Base-by-base conservation (phyloP, 2,797 vertebrate species). In the Onychomys arenicola region DNA sequence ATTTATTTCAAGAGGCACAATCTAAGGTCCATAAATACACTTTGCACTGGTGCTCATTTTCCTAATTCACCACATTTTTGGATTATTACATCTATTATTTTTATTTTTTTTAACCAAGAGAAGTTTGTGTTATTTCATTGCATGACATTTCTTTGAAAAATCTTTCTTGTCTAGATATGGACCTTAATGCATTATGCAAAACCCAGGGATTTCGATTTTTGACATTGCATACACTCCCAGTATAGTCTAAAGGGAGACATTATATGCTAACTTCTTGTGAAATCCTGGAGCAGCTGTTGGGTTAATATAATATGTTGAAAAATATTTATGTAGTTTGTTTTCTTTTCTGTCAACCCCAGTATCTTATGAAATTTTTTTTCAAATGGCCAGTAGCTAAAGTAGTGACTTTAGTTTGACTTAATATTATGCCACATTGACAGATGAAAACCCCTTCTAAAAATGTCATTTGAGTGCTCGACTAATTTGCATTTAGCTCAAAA, bases 261-360 rank as follows among this genome's bases (percentile, higher is more conserved):
- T 98, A 98, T 98, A 98, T 98, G 99, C 98, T 99, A 98, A 99
- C 98, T 99, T 98, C 98, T 98, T 98, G 98, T 98, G 98, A 98
- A 98, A 99, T 98, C 98, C 98, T 98, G 98, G 97, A 98, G 98
- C 98, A 99, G 99, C 98, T 99, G 99, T 98, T 99, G 99, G 99
- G 98, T 99, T 99, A 99, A 99, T 99, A 99, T 98, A 99, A 99
- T 99, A 99, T 98, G 98, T 99, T 98, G 99, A 99, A 99, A 99
- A 99, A 99, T 99, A 99, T 99, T 99, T 99, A 99, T 98, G 98
- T 99, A 98, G 98, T 99, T 99, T 99, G 99, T 99, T 99, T 99
- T 98, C 98, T 99, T 99, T 98, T 99, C 99, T 99, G 99, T 99
- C 98, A 99, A 98, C 98, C 98, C 97, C 96, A 93, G 98, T 99